Percentiles rank a stretch among this genome's conserved stretches.
Conservation (phyloP, 1,140 invertebrate species). For the Nephila pilipes region DNA sequence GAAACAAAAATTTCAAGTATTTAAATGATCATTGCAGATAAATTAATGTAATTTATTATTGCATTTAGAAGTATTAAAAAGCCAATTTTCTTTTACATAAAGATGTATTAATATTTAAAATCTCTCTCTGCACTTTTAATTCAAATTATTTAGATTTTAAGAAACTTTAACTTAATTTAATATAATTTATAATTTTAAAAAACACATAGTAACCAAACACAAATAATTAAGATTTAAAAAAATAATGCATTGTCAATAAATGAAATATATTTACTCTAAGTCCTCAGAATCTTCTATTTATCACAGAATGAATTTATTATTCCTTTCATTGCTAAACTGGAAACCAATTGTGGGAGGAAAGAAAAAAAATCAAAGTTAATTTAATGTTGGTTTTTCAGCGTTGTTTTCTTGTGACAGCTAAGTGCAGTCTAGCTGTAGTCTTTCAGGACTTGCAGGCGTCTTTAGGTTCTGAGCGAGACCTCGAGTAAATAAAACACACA, state of each 20-base stretch:
- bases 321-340: neutral
- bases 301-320: neutral
- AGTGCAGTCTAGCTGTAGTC: neutral
- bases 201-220: neutral
- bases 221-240: neutral
- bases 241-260: neutral
- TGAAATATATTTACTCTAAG: neutral
- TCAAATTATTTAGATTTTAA: too few relatives aligned
- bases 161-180: too few relatives aligned
- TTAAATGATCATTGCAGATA: too few relatives aligned
- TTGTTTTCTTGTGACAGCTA: slow-evolving; percentile 20
- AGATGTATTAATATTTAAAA: too few relatives aligned
- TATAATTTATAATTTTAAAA: too few relatives aligned
- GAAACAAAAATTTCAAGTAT: too few relatives aligned
- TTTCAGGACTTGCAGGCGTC: neutral
- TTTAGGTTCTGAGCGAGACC: neutral
- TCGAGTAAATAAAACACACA: slow-evolving; percentile 16
- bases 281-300: neutral
- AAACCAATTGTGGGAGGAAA: neutral
- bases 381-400: slow-evolving; percentile 34
- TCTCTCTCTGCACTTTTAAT: too few relatives aligned
- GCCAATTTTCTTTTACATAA: too few relatives aligned
- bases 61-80: too few relatives aligned
- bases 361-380: neutral
- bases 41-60: too few relatives aligned